phyloP scores from a whole-genome alignment of 2,113 vertebrate species.

The Sapajus apella region DNA sequence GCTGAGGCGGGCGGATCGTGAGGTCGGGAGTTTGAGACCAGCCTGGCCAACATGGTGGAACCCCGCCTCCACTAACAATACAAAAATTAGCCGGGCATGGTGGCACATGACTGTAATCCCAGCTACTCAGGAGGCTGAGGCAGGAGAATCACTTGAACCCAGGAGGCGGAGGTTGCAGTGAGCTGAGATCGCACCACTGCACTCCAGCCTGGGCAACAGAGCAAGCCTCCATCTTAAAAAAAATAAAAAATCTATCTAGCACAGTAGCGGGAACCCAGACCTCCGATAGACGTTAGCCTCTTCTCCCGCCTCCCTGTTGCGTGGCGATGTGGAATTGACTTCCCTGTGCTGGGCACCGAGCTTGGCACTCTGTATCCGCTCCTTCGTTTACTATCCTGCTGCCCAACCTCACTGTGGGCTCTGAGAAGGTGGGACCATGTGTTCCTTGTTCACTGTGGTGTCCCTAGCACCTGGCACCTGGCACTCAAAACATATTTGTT shows the following conservation, averaged over 20 bases:
- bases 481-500: no score
- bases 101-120: no score
- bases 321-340: background rate
- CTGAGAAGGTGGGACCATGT: background rate
- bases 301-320: fast-evolving
- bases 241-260: background rate
- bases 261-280: fast-evolving
- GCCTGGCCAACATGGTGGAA: no score
- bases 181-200: no score
- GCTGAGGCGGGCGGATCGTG: no score
- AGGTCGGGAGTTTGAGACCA: no score
- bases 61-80: no score
- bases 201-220: no score
- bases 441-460: background rate
- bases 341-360: background rate
- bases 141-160: no score
- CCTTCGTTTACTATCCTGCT: fast-evolving
- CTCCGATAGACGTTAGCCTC: fast-evolving
- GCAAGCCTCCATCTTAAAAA: background rate
- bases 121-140: no score
- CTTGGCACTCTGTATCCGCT: fast-evolving
- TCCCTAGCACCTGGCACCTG: background rate
- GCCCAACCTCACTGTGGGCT: fast-evolving
- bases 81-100: no score
- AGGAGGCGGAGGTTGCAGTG: no score